Base-by-base conservation (phyloP, 2,888 invertebrate species). In the Polietes domitor region DNA sequence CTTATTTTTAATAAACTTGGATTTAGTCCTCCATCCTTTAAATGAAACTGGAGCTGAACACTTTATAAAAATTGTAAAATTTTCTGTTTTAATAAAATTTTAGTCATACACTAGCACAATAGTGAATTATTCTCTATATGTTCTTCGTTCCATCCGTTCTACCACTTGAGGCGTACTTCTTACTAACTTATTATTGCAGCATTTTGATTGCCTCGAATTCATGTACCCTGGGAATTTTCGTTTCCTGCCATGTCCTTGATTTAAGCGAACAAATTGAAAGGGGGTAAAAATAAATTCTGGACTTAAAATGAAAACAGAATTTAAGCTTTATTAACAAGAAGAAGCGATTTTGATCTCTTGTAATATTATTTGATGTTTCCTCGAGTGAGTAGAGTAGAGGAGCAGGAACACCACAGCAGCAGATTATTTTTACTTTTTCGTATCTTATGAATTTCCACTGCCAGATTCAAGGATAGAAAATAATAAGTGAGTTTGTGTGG, bases 151-250 rank as follows among this genome's bases (percentile, higher is more conserved):
- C n/a, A n/a, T n/a, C 47, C 12, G 1, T 47, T 2, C 47, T n/a
- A n/a, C 47, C 47, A 47, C 47, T 47, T n/a, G n/a, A 12, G 4
- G 15, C 4, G 41, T 41, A 10, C 15, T 41, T 1, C 9, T 26
- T 74, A 65, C 17, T 9, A 21, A 10, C 50, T n/a, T n/a, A n/a
- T n/a, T n/a, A 63, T 50, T 68, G 41, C 28, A 6, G 43, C 53
- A 65, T 58, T 68, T 75, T 55, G 50, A 71, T 76, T 76, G 65
- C 76, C 65, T 80, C 32, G 43, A 55, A 65, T 50, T 63, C 71
- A 76, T 41, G 15, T 19, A 72, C 63, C n/a, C 55, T 50, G 41
- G n/a, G 26, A 53, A 71, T 76, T 71, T 37, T 19, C 21, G 41
- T 72, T 24, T 26, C 53, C 26, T 26, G 24, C 26, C 1, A 2